Evolutionary conservation across 2,113 vertebrate genomes (phyloP).

Genomic region (Acanthisitta chloris): DNA sequence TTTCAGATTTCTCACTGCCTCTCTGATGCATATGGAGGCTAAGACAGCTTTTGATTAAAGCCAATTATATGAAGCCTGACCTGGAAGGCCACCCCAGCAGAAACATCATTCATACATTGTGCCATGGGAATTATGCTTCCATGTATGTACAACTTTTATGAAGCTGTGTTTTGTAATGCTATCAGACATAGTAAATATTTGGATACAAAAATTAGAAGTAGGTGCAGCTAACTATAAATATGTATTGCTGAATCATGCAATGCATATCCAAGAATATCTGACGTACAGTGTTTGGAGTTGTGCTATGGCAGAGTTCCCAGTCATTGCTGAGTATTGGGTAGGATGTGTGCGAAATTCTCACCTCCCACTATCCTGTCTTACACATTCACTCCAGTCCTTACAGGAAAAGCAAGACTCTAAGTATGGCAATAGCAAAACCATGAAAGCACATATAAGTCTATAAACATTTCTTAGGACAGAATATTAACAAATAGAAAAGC

Average conservation of each 20-base stretch:
- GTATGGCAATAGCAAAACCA: neutral
- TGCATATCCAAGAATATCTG: neutral
- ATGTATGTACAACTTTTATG: neutral
- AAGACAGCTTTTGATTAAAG: conserved; percentile 2
- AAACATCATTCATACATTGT: neutral
- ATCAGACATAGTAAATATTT: conserved; percentile 50
- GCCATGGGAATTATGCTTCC: neutral
- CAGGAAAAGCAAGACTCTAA: conserved; percentile 42
- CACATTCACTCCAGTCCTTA: neutral
- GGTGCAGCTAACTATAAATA: conserved; percentile 12
- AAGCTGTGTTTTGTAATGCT: neutral
- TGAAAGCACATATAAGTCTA: neutral
- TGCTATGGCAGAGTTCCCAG: neutral
- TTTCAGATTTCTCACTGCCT: neutral
- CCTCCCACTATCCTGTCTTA: conserved; percentile 55
- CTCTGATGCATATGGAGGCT: neutral
- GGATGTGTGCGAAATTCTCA: conserved; percentile 40
- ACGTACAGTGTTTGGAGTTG: neutral
- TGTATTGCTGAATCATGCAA: neutral
- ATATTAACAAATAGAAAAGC: neutral
- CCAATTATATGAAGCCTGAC: neutral
- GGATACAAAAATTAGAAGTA: neutral
- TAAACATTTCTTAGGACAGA: neutral
- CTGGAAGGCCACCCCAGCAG: neutral
- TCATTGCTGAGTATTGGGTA: neutral